Evolutionary conservation across 2,113 vertebrate genomes (phyloP).

Genomic region (Leptodactylus fuscus): DNA sequence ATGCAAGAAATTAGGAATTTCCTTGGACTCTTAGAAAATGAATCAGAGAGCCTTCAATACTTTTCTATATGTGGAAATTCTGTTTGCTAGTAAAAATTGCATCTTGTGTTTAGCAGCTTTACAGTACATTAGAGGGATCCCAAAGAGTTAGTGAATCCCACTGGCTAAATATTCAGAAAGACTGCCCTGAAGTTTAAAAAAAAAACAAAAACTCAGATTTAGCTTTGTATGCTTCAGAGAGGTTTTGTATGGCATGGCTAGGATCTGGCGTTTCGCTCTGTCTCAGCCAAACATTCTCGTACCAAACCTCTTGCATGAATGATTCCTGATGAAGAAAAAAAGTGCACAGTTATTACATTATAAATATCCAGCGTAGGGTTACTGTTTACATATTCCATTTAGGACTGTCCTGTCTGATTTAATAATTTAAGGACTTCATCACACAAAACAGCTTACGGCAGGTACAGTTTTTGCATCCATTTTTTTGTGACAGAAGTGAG

Average conservation of each 20-base stretch:
- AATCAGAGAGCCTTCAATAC: conserved; percentile 63
- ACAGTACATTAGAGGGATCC: conserved; percentile 62
- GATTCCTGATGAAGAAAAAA: conserved; percentile 79
- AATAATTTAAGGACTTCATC: no score
- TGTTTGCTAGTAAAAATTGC: conserved; percentile 64
- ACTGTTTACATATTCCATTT: no score
- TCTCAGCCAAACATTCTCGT: conserved; percentile 96
- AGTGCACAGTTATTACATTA: neutral
- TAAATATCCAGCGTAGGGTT: no score
- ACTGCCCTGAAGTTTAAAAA: conserved; percentile 45
- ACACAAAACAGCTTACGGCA: no score
- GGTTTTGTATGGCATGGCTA: conserved; percentile 71
- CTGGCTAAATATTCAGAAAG: conserved; percentile 45
- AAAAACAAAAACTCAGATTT: conserved; percentile 63
- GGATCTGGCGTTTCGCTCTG: conserved; percentile 93
- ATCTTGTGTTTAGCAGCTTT: conserved; percentile 62
- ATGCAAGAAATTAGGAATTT: conserved; percentile 39
- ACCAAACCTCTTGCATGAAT: conserved; percentile 96
- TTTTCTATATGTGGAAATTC: conserved; percentile 65
- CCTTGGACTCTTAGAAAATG: conserved; percentile 51
- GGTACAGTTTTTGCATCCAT: no score
- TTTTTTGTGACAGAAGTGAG: no score
- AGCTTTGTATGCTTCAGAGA: conserved; percentile 64
- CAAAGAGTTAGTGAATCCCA: conserved; percentile 13
- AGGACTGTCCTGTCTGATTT: no score